These are phyloP conservation scores for Leptinotarsa juncta DNA, from an alignment of 2,888 invertebrate genomes.

Conservation along the genomic window DNA sequence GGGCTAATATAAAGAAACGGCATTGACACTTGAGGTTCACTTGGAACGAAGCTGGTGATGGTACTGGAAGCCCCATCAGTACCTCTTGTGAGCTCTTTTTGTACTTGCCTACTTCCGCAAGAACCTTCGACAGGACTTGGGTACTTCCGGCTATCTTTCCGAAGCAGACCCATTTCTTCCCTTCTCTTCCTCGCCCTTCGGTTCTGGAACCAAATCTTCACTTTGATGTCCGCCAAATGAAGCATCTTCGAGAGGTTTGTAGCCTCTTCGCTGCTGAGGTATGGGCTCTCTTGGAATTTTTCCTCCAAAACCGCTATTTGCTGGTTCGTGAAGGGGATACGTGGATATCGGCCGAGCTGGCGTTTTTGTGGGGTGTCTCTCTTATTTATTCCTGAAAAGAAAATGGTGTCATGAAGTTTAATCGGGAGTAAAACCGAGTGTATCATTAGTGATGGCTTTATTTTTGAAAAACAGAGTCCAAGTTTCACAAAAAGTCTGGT, in stretches of 20 bases:
- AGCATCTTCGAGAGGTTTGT: slow-evolving; percentile 72
- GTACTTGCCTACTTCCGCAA: not conserved
- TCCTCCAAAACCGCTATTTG: slow-evolving; percentile 78
- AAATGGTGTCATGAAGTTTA: slow-evolving; percentile 2
- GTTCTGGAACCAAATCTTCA: slow-evolving; percentile 87
- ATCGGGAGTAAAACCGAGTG: too few relatives aligned
- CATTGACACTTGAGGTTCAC: slow-evolving; percentile 1
- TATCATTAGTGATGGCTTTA: too few relatives aligned
- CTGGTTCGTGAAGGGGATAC: slow-evolving; percentile 79
- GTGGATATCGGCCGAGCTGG: slow-evolving; percentile 74
- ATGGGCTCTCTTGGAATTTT: slow-evolving; percentile 75
- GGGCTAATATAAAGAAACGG: slow-evolving; percentile 32
- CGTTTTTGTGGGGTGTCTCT: slow-evolving; percentile 67
- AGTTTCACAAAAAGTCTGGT: too few relatives aligned
- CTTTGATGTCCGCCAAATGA: slow-evolving; percentile 77
- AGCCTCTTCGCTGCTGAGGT: slow-evolving; percentile 78
- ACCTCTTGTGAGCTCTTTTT: not conserved
- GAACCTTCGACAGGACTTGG: not conserved
- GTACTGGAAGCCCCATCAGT: not conserved
- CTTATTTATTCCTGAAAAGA: slow-evolving; percentile 57
- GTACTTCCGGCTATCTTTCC: slow-evolving; percentile 26
- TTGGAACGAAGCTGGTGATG: slow-evolving; percentile 1
- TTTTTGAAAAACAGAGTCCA: too few relatives aligned
- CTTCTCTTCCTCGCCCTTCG: slow-evolving; percentile 80
- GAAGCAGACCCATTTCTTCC: slow-evolving; percentile 64